Conservation (phyloP, 92 coral and sea anemone species). For the Porites cylindrica region DNA sequence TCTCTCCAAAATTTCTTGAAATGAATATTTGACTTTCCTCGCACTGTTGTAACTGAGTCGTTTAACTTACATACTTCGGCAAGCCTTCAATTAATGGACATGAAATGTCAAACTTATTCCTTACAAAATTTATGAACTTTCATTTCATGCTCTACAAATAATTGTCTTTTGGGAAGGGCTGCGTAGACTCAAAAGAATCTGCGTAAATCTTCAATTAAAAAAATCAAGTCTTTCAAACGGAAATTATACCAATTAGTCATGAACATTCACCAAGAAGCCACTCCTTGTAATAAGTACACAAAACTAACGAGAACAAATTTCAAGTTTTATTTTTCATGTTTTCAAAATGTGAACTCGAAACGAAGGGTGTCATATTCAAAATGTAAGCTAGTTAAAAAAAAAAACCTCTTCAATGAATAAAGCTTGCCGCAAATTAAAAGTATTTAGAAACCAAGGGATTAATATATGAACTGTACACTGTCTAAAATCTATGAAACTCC, state of each 20-base stretch:
- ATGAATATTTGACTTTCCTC: not conserved
- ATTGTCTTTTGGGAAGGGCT: not conserved
- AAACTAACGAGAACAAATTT: slow-evolving; percentile 11
- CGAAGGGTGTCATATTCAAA: slow-evolving; percentile 9
- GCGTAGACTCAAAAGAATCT: not conserved
- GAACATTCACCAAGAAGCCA: slow-evolving; percentile 5
- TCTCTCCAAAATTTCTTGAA: not conserved
- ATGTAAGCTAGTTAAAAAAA: not conserved
- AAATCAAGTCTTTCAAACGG: not conserved
- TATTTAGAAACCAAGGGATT: slow-evolving; percentile 1
- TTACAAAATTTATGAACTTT: not conserved
- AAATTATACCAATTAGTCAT: not conserved
- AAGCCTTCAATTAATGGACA: not conserved
- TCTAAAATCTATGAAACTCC: not conserved
- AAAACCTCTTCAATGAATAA: not conserved
- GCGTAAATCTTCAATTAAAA: not conserved
- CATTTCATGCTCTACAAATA: not conserved
- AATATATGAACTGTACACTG: not conserved
- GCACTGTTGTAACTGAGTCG: not conserved
- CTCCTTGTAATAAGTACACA: not conserved
- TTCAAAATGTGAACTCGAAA: not conserved
- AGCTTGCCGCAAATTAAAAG: slow-evolving; percentile 19
- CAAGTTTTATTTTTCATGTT: slow-evolving; percentile 13
- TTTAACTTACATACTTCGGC: not conserved
- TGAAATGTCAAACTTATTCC: not conserved